phyloP scores from a whole-genome alignment of 2,888 invertebrate species.

The Panzeria rudis region DNA sequence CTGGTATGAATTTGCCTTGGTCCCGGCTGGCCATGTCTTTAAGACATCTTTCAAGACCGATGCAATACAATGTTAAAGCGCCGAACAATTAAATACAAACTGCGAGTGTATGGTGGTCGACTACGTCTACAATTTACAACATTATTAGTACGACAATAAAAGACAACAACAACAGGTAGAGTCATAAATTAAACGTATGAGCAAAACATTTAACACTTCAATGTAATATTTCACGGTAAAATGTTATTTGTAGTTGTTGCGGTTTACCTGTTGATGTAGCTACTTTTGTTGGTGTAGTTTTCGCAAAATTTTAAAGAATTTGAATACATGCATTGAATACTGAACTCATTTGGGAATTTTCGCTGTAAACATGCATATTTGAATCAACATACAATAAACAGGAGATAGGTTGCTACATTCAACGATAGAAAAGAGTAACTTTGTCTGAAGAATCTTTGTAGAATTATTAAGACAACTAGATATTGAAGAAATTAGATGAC shows the following conservation, averaged over 20 bases:
- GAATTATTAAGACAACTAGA: too few relatives aligned
- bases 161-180: neutral
- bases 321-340: neutral
- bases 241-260: slow-evolving; percentile 35
- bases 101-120: neutral
- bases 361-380: slow-evolving; percentile 41
- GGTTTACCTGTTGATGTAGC: neutral
- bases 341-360: slow-evolving; percentile 22
- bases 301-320: slow-evolving; percentile 1
- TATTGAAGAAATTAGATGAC: too few relatives aligned
- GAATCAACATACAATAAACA: too few relatives aligned
- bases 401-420: too few relatives aligned
- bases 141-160: too few relatives aligned
- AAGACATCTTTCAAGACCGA: too few relatives aligned
- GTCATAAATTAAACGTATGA: slow-evolving; percentile 41
- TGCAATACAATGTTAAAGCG: too few relatives aligned
- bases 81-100: neutral
- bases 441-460: too few relatives aligned
- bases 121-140: neutral
- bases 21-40: too few relatives aligned
- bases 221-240: slow-evolving; percentile 58
- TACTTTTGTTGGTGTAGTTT: neutral
- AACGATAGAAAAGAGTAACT: too few relatives aligned
- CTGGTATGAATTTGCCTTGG: too few relatives aligned
- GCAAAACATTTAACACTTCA: slow-evolving; percentile 52